phyloP scores from a whole-genome alignment of 1,140 invertebrate genomes.

The Pararge aegeria region DNA sequence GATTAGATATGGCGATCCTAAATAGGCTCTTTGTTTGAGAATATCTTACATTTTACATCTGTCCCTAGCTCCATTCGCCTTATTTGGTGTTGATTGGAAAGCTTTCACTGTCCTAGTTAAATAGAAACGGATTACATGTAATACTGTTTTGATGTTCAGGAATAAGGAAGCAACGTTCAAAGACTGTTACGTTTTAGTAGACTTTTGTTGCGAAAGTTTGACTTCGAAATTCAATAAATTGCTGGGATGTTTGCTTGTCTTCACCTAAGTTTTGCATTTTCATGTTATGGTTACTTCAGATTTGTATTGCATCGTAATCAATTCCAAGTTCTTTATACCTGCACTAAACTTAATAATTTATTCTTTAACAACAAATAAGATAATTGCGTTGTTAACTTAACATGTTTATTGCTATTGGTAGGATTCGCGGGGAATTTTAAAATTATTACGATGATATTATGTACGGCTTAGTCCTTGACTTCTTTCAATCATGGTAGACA shows the following conservation, averaged over 20 bases:
- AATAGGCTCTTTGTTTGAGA: constrained; percentile 25
- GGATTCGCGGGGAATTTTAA: neutral
- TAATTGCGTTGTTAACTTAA: constrained; percentile 4
- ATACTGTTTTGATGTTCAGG: constrained; percentile 23
- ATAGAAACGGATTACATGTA: constrained; percentile 22
- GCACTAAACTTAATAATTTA: no score
- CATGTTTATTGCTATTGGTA: constrained; percentile 11
- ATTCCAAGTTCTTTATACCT: no score
- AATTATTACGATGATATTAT: neutral
- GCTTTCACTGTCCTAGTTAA: constrained; percentile 38
- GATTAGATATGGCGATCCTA: constrained; percentile 18
- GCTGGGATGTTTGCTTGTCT: neutral
- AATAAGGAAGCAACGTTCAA: constrained; percentile 23
- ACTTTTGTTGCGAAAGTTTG: neutral
- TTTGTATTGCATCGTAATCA: no score
- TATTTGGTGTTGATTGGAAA: constrained; percentile 38
- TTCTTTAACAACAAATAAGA: no score
- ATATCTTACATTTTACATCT: constrained; percentile 40
- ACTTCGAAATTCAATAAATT: neutral
- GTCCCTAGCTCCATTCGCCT: constrained; percentile 24
- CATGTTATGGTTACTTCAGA: no score
- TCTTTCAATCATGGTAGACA: no score
- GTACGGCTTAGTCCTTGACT: no score
- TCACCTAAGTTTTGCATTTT: no score
- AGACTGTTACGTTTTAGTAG: constrained; percentile 3